These are phyloP conservation scores for Turdus rufiventris DNA, from an alignment of 2,113 vertebrate genomes.

Conservation along the genomic window DNA sequence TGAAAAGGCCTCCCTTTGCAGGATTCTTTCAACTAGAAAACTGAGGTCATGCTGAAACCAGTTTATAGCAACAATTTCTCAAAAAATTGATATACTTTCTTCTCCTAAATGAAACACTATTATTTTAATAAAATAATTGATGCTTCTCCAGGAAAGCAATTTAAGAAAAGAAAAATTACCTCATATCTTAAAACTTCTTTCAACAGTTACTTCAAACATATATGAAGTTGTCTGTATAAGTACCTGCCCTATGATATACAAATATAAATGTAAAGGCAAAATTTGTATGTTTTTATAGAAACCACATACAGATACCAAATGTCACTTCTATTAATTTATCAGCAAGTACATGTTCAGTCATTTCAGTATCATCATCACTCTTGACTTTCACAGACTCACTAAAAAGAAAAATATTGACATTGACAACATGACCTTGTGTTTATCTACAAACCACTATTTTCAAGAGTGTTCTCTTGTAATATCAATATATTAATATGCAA, in stretches of 20 bases:
- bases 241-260: background rate
- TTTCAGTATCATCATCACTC: background rate
- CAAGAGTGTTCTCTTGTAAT: background rate
- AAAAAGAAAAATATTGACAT: background rate
- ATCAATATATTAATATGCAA: background rate
- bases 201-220: background rate
- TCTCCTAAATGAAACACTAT: background rate
- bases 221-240: background rate
- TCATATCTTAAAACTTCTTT: background rate
- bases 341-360: background rate
- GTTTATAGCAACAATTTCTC: background rate
- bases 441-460: background rate
- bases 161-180: background rate
- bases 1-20: background rate
- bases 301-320: background rate
- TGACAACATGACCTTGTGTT: background rate
- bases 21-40: background rate
- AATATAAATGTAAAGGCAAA: background rate
- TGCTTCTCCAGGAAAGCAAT: background rate
- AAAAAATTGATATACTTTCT: background rate
- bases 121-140: background rate
- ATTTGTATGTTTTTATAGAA: background rate
- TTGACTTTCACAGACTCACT: background rate
- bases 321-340: background rate
- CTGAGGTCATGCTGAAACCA: background rate